Evolutionary conservation across 2,888 invertebrate species (phyloP).

Genomic region (Andricus curvator): DNA sequence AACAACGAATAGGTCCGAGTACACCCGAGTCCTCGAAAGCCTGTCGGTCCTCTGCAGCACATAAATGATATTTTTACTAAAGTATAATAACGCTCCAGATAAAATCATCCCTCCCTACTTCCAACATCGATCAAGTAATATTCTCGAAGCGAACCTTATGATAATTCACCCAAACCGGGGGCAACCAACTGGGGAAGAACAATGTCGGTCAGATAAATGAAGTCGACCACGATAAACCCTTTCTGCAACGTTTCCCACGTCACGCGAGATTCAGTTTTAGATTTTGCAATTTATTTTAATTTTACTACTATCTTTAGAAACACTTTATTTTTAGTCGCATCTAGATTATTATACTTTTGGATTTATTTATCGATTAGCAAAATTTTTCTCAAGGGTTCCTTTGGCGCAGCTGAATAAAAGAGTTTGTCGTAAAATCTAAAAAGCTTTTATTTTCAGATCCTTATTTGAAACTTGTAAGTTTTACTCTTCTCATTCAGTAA

Average conservation of each 20-base stretch:
- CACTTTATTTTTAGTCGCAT: not conserved
- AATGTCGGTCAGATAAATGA: conserved; percentile 40
- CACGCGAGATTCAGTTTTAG: conserved; percentile 40
- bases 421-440: too few relatives aligned
- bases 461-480: too few relatives aligned
- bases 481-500: too few relatives aligned
- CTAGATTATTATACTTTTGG: not conserved
- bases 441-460: too few relatives aligned
- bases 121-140: conserved; percentile 10
- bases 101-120: conserved; percentile 52
- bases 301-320: conserved; percentile 24
- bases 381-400: too few relatives aligned
- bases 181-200: conserved; percentile 31
- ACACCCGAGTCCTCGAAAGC: conserved; percentile 56
- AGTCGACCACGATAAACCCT: conserved; percentile 45
- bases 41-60: conserved; percentile 50
- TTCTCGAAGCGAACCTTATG: conserved; percentile 21
- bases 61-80: conserved; percentile 53
- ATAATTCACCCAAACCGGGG: conserved; percentile 24
- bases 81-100: conserved; percentile 53
- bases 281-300: conserved; percentile 23
- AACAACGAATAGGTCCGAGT: conserved; percentile 61
- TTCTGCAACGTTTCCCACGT: conserved; percentile 36
- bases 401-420: too few relatives aligned
- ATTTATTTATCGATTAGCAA: not conserved